phyloP scores from a whole-genome alignment of 64 coral and sea anemone species.

The Hydrozoanthus tunicans region DNA sequence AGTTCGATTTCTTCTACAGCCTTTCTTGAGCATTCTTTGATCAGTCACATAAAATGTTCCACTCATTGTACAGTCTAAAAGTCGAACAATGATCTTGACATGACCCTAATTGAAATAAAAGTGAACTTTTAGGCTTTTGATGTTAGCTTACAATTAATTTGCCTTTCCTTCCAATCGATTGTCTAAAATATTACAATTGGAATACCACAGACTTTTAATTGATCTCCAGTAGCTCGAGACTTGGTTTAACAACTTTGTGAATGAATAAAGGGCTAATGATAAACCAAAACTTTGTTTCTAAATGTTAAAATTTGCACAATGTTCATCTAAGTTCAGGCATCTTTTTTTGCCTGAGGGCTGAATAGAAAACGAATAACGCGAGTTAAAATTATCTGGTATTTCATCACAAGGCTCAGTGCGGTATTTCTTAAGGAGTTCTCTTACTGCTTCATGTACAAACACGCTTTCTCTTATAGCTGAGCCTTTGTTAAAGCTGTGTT shows the following conservation, averaged over 20 bases:
- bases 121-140: conserved; percentile 46
- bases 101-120: conserved; percentile 21
- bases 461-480: conserved; percentile 38
- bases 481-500: conserved; percentile 27
- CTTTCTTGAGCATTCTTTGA: conserved; percentile 26
- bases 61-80: conserved; percentile 28
- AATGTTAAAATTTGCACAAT: conserved; percentile 9
- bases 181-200: conserved; percentile 26
- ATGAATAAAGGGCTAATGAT: conserved; percentile 14
- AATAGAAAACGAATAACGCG: background rate
- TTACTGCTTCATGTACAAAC: conserved; percentile 58
- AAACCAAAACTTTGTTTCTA: conserved; percentile 38
- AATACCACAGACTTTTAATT: conserved; percentile 24
- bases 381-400: conserved; percentile 41
- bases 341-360: conserved; percentile 48
- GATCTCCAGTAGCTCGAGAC: conserved; percentile 44
- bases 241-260: conserved; percentile 39
- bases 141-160: conserved; percentile 13
- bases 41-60: conserved; percentile 25
- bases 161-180: background rate
- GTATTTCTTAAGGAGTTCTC: conserved; percentile 37
- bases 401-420: conserved; percentile 40
- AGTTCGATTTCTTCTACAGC: conserved; percentile 32
- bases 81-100: background rate
- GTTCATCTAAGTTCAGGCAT: background rate